Conservation (phyloP, 2,797 vertebrate genomes). For the Syndactyla subalaris region DNA sequence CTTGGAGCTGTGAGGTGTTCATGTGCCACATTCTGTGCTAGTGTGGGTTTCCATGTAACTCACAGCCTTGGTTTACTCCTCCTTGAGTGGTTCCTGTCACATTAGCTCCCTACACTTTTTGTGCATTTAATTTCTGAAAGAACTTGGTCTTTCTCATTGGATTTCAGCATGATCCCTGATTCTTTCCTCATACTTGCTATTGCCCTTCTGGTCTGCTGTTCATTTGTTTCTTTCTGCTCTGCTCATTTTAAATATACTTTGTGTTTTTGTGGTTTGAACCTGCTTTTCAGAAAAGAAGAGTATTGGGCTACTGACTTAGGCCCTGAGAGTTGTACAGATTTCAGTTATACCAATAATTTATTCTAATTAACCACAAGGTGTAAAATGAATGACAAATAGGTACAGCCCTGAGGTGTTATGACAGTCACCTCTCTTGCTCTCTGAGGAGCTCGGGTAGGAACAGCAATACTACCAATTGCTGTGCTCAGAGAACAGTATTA, state of each 20-base stretch:
- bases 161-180: neutral
- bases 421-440: neutral
- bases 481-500: neutral
- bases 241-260: neutral
- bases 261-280: neutral
- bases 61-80: neutral
- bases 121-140: neutral
- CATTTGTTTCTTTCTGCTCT: neutral
- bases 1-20: neutral
- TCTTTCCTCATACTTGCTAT: neutral
- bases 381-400: neutral
- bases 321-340: neutral
- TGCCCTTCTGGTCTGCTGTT: neutral
- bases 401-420: neutral
- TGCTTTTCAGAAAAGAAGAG: neutral
- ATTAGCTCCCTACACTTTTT: neutral
- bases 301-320: neutral
- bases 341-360: neutral
- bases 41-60: neutral
- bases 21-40: rapidly evolving
- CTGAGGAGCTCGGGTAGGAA: neutral
- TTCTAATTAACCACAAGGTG: neutral
- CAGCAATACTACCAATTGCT: neutral
- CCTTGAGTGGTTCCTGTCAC: neutral
- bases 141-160: neutral